Evolutionary conservation across 2,888 invertebrate genomes (phyloP).

Genomic region (Listrodromus nycthemerus): DNA sequence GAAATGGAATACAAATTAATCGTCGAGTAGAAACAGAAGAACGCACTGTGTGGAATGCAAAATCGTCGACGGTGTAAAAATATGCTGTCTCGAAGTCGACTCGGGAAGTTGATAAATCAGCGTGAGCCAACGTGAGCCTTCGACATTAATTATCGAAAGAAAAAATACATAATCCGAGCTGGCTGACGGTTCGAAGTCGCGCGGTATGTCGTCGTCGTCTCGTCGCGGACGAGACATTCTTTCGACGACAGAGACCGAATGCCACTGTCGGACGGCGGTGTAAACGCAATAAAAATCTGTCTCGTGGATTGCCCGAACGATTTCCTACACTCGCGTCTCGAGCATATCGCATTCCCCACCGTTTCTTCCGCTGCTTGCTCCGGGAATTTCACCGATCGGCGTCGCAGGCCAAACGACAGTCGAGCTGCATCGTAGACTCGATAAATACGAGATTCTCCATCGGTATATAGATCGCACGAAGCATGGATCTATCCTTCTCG

Average conservation of each 20-base stretch:
- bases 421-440: constrained; percentile 28
- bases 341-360: constrained; percentile 56
- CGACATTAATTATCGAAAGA: constrained; percentile 30
- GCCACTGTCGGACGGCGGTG: constrained; percentile 65
- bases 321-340: constrained; percentile 39
- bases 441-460: constrained; percentile 28
- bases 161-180: constrained; percentile 34
- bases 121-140: constrained; percentile 20
- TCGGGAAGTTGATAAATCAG: constrained; percentile 25
- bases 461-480: not conserved
- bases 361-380: constrained; percentile 18
- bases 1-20: no score
- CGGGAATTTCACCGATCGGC: constrained; percentile 26
- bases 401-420: constrained; percentile 34
- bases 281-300: constrained; percentile 70
- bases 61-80: not conserved
- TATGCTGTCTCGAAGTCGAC: not conserved
- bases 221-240: constrained; percentile 37
- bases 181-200: constrained; percentile 1
- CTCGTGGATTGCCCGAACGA: constrained; percentile 50
- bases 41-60: not conserved
- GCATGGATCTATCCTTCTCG: not conserved
- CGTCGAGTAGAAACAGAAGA: not conserved
- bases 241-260: constrained; percentile 66
- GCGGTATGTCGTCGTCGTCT: constrained; percentile 20